A percentile compares a stretch with the other conserved stretches of the same genome.
phyloP scores from a whole-genome alignment of 2,888 invertebrate species.

The Dexiosoma caninum region DNA sequence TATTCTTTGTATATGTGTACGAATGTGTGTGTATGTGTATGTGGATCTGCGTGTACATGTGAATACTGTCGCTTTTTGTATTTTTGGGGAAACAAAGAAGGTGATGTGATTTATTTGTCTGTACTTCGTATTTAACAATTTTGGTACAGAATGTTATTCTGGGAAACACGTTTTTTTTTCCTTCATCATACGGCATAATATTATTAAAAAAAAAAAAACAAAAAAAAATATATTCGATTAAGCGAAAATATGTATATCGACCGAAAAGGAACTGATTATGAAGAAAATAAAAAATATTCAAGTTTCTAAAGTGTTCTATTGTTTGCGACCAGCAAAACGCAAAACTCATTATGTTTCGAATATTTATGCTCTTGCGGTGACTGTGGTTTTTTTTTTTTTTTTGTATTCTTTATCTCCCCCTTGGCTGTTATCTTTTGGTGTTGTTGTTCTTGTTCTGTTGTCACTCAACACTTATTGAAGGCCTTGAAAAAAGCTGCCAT shows the following conservation, averaged over 20 bases:
- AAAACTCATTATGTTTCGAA: conserved; percentile 26
- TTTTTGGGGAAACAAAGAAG: conserved; percentile 62
- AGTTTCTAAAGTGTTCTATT: conserved; percentile 28
- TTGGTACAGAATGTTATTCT: conserved; percentile 41
- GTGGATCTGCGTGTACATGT: background rate
- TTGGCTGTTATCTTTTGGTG: conserved; percentile 31
- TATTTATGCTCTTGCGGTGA: conserved; percentile 16
- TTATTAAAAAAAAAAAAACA: conserved; percentile 9
- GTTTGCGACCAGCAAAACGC: conserved; percentile 1
- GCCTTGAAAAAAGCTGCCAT: conserved; percentile 59
- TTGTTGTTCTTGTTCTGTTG: conserved; percentile 48
- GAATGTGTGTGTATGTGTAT: background rate
- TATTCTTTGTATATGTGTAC: background rate
- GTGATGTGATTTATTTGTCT: conserved; percentile 76
- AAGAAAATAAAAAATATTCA: background rate
- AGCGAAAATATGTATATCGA: background rate
- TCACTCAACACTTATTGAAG: conserved; percentile 63
- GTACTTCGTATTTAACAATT: conserved; percentile 65
- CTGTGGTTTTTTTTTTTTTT: background rate
- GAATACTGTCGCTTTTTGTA: background rate
- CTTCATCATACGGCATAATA: background rate
- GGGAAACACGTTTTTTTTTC: conserved; percentile 31
- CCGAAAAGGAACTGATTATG: conserved; percentile 20
- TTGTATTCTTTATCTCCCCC: conserved; percentile 2
- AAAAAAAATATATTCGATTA: too few species aligned